Conservation (phyloP, 2,113 vertebrate genomes). For the Oryctolagus cuniculus region mOryCun1.1 NC_091445.1:48856501-48857000, state of each 20-base stretch:
- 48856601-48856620: neutral
- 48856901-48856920: neutral
- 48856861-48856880: neutral
- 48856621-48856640: neutral
- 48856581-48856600: neutral
- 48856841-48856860: neutral
- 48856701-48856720: neutral
- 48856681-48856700: neutral
- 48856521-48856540: neutral
- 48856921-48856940: neutral
- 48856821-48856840: neutral
- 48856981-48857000: neutral
- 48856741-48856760: rapidly evolving
- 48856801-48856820: too few relatives aligned
- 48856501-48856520: neutral
- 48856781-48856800: neutral
- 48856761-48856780: neutral
- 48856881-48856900: neutral
- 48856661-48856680: neutral
- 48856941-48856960: neutral
- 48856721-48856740: neutral
- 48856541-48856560: neutral
- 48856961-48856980: neutral
- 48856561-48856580: neutral
- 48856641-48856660: neutral